Evolutionary conservation across 1,140 invertebrate genomes (phyloP).

Genomic region (Cydia fagiglandana): DNA sequence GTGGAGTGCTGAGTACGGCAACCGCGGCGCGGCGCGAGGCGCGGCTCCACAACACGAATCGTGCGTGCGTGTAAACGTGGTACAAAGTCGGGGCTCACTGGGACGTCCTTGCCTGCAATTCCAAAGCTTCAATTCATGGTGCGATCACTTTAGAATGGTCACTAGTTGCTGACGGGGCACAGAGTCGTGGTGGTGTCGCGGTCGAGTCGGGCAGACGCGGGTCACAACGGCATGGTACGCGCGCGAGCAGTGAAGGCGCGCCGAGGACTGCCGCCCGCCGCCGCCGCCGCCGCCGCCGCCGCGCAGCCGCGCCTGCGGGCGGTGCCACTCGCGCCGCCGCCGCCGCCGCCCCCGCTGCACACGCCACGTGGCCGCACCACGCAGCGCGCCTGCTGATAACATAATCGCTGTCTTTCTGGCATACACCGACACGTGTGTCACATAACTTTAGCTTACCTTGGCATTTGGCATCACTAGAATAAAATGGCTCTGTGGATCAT

Average conservation of each 20-base stretch:
- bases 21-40: slow-evolving; percentile 18
- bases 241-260: slow-evolving; percentile 37
- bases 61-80: slow-evolving; percentile 10
- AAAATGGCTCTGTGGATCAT: no score
- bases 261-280: slow-evolving; percentile 42
- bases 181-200: slow-evolving; percentile 33
- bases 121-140: slow-evolving; percentile 22
- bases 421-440: neutral
- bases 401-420: neutral
- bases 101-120: slow-evolving; percentile 20
- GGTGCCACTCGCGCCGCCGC: slow-evolving; percentile 13
- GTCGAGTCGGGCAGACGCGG: slow-evolving; percentile 38
- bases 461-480: neutral
- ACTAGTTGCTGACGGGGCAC: slow-evolving; percentile 30
- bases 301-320: neutral
- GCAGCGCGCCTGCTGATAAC: neutral
- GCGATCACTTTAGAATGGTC: slow-evolving; percentile 2
- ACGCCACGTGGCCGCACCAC: slow-evolving; percentile 15
- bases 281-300: slow-evolving; percentile 23
- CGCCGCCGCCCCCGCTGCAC: slow-evolving; percentile 7
- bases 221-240: slow-evolving; percentile 41
- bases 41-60: neutral
- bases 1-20: neutral
- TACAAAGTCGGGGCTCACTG: slow-evolving; percentile 20
- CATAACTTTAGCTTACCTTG: neutral